Base-by-base conservation (phyloP, 2,113 vertebrate species). In the pig (Sus scrofa) region DNA sequence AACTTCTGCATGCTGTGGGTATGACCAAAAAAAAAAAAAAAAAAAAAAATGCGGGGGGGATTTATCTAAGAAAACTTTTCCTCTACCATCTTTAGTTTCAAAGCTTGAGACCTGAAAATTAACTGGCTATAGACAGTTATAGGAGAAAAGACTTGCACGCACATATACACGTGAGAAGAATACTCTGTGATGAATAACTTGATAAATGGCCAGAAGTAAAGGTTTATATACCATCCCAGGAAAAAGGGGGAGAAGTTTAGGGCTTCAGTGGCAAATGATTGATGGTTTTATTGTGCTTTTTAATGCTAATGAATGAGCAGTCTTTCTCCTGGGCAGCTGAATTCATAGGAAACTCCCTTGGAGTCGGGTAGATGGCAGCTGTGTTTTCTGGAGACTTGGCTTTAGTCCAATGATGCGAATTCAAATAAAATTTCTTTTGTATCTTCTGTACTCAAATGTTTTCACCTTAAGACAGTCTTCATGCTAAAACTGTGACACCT, bases 391-490 rank as follows among this genome's bases (percentile, higher is more conserved):
- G 52, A 81, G 52, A 74, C 39, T 89, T 96, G 81, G 9, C 58
- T 74, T 73, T 58, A 87, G 52, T 79, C 39, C 79, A 58, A 92
- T 73, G 81, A 94, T 67, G 56, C 58, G 44, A 54, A 67, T 89
- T 65, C 44, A 91, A 8, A 79, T 77, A n/a, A 18, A 44, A 89
- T 85, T 87, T 77, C 12, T 75, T 90, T 94, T 88, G 3, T 54
- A 67, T 95, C 24, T 88, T 82, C 50, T 85, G 4, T 60, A 44
- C 34, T 84, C 39, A 74, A 5, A 52, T 70, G 4, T 70, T 81
- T 89, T 88, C 32, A 39, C 50, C 84, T 96, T 75, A 75, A 95
- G 90, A 85, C 81, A 71, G 58, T 77, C 67, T 96, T 85, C 67
- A 87, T 39, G 15, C n/a, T 82, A 39, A 90, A 97, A 82, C 30